Evolutionary conservation across 2,797 vertebrate species (phyloP).

Genomic region (Alauda arvensis): DNA sequence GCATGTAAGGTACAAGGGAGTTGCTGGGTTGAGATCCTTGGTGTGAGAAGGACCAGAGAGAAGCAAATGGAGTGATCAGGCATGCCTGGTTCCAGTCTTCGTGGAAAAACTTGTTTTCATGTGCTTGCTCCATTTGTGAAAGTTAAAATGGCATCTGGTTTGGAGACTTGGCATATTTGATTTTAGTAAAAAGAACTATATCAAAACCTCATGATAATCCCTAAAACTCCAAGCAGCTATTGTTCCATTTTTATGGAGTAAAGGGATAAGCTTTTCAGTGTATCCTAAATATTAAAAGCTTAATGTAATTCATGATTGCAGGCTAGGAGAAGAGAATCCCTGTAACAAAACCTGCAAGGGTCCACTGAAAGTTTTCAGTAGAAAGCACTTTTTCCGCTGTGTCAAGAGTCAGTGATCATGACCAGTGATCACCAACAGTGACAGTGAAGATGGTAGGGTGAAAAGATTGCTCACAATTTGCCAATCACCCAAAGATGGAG

Average conservation of each 20-base stretch:
- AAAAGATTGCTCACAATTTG: neutral
- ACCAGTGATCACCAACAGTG: neutral
- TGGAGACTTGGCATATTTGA: neutral
- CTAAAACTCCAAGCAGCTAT: neutral
- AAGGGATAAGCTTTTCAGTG: neutral
- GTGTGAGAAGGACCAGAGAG: neutral
- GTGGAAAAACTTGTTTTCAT: neutral
- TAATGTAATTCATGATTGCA: neutral
- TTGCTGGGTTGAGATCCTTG: neutral
- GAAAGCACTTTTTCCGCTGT: neutral
- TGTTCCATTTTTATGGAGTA: neutral
- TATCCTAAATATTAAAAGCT: neutral
- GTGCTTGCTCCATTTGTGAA: neutral
- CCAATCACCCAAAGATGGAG: neutral
- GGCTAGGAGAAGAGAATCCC: neutral
- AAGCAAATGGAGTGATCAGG: accelerated
- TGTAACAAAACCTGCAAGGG: neutral
- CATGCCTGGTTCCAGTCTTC: neutral
- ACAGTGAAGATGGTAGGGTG: neutral
- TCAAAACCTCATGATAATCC: neutral
- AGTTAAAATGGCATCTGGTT: neutral
- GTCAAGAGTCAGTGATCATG: neutral
- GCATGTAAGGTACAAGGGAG: neutral
- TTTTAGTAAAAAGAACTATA: neutral
- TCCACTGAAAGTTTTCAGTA: neutral